These are phyloP conservation scores for Yponomeuta evonymella DNA, from an alignment of 2,888 invertebrate genomes.

Conservation along the genomic window DNA sequence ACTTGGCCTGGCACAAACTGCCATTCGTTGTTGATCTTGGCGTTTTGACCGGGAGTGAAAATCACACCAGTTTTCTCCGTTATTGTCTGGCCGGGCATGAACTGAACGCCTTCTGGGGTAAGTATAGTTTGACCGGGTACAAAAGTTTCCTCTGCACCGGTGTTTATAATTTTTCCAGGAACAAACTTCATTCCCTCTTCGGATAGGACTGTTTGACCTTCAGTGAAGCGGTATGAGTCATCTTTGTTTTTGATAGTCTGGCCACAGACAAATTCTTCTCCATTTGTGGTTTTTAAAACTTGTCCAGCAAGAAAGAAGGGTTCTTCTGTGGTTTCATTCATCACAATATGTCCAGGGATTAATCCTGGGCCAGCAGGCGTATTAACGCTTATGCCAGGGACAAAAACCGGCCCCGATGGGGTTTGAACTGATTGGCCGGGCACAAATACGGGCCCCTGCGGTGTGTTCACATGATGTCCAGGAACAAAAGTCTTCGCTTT, in stretches of 20 bases:
- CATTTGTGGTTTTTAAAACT: slow-evolving; percentile 75
- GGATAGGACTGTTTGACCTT: slow-evolving; percentile 79
- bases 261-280: slow-evolving; percentile 78
- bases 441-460: slow-evolving; percentile 81
- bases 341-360: slow-evolving; percentile 83
- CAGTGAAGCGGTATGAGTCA: slow-evolving; percentile 72
- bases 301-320: slow-evolving; percentile 84
- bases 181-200: slow-evolving; percentile 79
- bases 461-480: slow-evolving; percentile 83
- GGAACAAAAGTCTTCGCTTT: slow-evolving; percentile 82
- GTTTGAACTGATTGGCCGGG: slow-evolving; percentile 85
- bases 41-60: slow-evolving; percentile 80
- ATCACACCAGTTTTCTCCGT: slow-evolving; percentile 62
- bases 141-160: slow-evolving; percentile 68
- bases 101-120: slow-evolving; percentile 76
- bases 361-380: slow-evolving; percentile 81
- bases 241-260: slow-evolving; percentile 77
- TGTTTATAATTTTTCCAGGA: slow-evolving; percentile 73
- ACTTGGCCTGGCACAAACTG: slow-evolving; percentile 81
- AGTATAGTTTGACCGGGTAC: slow-evolving; percentile 79
- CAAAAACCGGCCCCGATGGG: slow-evolving; percentile 80
- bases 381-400: slow-evolving; percentile 83
- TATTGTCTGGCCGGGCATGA: slow-evolving; percentile 79
- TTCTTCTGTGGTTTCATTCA: slow-evolving; percentile 72
- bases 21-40: slow-evolving; percentile 72